Evolutionary conservation across 2,797 vertebrate genomes (phyloP), one percentile per base, ranked within the genome.

Genomic region (Antennarius maculatus): DNA sequence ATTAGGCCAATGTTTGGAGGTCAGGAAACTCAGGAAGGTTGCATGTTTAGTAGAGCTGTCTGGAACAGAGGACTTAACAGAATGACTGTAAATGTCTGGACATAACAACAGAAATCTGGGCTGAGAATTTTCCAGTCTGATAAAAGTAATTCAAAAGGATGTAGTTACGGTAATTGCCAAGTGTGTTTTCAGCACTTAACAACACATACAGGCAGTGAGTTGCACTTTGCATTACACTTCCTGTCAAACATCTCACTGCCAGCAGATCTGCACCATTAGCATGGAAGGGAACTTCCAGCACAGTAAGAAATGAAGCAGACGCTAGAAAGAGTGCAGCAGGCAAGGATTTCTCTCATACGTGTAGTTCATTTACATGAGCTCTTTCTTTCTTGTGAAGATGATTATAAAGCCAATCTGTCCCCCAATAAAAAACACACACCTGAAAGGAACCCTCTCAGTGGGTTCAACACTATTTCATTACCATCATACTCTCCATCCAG

Each of bases 61-160:
- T 45, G 39, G 31, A 59, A n/a, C 46, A 52, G 15, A 5, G 58
- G 8, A 52, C 18, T 1, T 7, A 14, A 66, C 4, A 37, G 48
- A 49, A 48, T 49, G 37, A 45, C 57, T 54, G 13, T 41, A 56
- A 42, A 54, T 41, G n/a, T 34, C 28, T n/a, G 1, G 56, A 60
- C 31, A 42, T 11, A 61, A 11, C 46, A 51, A 28, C n/a, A 53
- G 39, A 14, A 48, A 50, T 45, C 48, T 67, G 48, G 47, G 61
- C 55, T 61, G 70, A 72, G 66, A 72, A 62, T 75, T 63, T 58
- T 66, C 34, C 41, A 57, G 64, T 50, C 11, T 3, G 50, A 66
- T 48, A 17, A 61, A 47, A 37, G 51, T 74, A 64, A 58, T 66
- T 60, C 17, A 18, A 34, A 53, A 28, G 39, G 51, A 14, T 34